Percentiles rank a stretch among this genome's conserved stretches.
phyloP scores from a whole-genome alignment of 2,888 invertebrate genomes.

The Habrosyne pyritoides region DNA sequence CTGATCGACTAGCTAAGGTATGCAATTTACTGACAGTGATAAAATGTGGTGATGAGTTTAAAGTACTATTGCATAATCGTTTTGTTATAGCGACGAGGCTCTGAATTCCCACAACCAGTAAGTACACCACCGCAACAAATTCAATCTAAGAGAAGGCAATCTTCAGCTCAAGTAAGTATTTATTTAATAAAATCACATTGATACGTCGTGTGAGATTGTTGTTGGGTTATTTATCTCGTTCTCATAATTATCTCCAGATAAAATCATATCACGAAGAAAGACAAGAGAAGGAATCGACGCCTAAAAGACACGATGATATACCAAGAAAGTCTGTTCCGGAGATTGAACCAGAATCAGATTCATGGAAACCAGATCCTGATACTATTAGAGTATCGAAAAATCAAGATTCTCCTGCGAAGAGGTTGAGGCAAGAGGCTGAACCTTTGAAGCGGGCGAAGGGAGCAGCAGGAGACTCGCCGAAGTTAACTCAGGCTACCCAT shows the following conservation, averaged over 20 bases:
- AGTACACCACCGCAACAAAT: conserved; percentile 71
- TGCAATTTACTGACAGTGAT: background rate
- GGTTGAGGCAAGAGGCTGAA: conserved; percentile 74
- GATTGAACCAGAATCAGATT: conserved; percentile 42
- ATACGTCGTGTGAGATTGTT: no score
- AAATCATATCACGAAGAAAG: conserved; percentile 67
- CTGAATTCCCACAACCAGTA: conserved; percentile 75
- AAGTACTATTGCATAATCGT: background rate
- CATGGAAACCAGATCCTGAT: conserved; percentile 73
- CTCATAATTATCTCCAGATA: conserved; percentile 45
- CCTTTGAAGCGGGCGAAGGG: conserved; percentile 75
- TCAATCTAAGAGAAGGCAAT: conserved; percentile 68
- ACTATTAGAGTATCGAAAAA: conserved; percentile 67
- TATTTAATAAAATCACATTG: background rate
- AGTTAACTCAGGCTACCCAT: conserved; percentile 65
- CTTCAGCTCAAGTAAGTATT: conserved; percentile 64
- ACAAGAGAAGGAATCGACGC: conserved; percentile 51
- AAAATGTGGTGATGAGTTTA: background rate
- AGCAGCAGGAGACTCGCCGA: conserved; percentile 67
- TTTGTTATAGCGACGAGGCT: conserved; percentile 69
- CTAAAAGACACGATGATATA: conserved; percentile 58
- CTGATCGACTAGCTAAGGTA: conserved; percentile 71
- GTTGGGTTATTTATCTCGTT: no score
- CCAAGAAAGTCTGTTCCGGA: conserved; percentile 50
- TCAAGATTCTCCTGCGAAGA: conserved; percentile 74